Conservation (phyloP, 2,797 vertebrate genomes). For the Natrix natrix region DNA sequence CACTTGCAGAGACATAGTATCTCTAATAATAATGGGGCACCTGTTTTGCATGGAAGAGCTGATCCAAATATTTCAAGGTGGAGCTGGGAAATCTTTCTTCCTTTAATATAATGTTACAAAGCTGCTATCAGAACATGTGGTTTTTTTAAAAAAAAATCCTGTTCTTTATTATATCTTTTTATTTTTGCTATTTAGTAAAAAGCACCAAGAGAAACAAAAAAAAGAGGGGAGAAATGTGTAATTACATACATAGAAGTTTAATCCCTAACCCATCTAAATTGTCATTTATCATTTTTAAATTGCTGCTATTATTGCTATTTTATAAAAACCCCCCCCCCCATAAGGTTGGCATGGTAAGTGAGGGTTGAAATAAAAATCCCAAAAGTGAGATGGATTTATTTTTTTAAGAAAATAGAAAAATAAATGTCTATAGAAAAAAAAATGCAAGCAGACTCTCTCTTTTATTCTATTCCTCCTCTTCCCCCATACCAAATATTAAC, state of each 20-base stretch:
- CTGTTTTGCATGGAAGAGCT: not conserved
- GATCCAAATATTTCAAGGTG: not conserved
- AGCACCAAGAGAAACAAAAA: not conserved
- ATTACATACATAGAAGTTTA: not conserved
- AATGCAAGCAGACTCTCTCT: not conserved
- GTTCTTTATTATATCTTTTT: not conserved
- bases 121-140: not conserved
- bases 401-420: not conserved
- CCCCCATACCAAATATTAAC: not conserved
- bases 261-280: not conserved
- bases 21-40: not conserved
- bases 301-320: not conserved
- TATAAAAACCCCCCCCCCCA: not conserved
- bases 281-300: not conserved
- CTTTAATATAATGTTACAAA: not conserved
- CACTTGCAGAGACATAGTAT: not conserved
- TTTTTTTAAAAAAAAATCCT: too few species aligned
- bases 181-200: not conserved
- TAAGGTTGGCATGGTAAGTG: not conserved
- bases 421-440: not conserved
- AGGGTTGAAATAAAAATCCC: not conserved
- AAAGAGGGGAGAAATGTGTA: not conserved
- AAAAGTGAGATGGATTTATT: not conserved
- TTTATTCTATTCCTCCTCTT: not conserved
- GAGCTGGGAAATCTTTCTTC: not conserved